Evolutionary conservation across 2,888 invertebrate species (phyloP).

Genomic region (Cheilosia impressa): DNA sequence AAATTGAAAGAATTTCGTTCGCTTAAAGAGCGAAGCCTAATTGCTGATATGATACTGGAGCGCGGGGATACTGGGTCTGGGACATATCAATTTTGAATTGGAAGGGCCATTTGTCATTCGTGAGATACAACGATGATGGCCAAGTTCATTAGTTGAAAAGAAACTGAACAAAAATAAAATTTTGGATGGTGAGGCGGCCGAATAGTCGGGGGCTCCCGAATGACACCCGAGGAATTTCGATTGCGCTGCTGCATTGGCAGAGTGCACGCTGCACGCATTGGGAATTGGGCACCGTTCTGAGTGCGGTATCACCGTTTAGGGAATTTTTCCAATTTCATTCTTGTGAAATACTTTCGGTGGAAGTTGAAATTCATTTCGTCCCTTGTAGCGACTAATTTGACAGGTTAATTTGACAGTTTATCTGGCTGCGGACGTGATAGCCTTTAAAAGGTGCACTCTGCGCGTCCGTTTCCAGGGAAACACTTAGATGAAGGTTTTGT

Average conservation of each 20-base stretch:
- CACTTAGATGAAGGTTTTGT: slow-evolving; percentile 38
- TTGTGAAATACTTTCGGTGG: slow-evolving; percentile 47
- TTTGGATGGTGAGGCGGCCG: neutral
- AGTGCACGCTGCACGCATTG: slow-evolving; percentile 38
- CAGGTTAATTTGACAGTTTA: slow-evolving; percentile 74
- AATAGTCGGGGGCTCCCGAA: slow-evolving; percentile 24
- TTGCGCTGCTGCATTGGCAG: slow-evolving; percentile 22
- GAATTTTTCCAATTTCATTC: slow-evolving; percentile 40
- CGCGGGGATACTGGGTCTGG: slow-evolving; percentile 29
- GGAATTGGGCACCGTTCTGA: slow-evolving; percentile 47
- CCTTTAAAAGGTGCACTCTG: slow-evolving; percentile 34
- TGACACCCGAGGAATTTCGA: slow-evolving; percentile 60
- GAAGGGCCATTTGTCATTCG: slow-evolving; percentile 70
- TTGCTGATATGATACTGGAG: slow-evolving; percentile 74
- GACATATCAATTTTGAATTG: slow-evolving; percentile 68
- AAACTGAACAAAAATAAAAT: no score
- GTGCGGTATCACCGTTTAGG: slow-evolving; percentile 34
- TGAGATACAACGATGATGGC: slow-evolving; percentile 17
- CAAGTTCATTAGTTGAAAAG: slow-evolving; percentile 57
- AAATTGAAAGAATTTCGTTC: slow-evolving; percentile 69
- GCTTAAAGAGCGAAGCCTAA: slow-evolving; percentile 65
- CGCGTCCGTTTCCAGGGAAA: slow-evolving; percentile 46
- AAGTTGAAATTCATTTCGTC: slow-evolving; percentile 37
- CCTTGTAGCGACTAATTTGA: slow-evolving; percentile 66
- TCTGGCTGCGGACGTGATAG: slow-evolving; percentile 60